Percentiles rank a stretch among this genome's conserved stretches.
Evolutionary conservation across 1,140 invertebrate species (phyloP).

Genomic region (Berghia stephanieae): DNA sequence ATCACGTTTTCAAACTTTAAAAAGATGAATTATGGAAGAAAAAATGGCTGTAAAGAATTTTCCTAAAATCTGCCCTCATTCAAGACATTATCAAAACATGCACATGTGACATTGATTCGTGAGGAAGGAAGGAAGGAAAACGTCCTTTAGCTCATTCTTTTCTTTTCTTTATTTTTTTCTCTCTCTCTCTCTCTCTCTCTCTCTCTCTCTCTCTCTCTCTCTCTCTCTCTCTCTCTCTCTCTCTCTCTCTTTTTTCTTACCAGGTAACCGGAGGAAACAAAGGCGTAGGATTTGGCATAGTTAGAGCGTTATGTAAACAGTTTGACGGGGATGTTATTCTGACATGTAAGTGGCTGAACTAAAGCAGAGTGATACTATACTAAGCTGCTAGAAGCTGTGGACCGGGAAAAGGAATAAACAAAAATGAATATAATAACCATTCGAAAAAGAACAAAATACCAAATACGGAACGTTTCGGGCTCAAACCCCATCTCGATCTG

Average conservation of each 20-base stretch:
- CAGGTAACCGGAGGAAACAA: constrained; percentile 81
- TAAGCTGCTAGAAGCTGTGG: no score
- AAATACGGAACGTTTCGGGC: no score
- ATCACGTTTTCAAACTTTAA: not conserved
- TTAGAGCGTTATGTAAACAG: constrained; percentile 73
- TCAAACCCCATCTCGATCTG: no score
- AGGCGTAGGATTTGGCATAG: constrained; percentile 79
- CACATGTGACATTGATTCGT: not conserved
- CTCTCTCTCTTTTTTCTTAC: not conserved
- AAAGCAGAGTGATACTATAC: no score
- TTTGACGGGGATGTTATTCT: constrained; percentile 74
- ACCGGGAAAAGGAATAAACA: no score
- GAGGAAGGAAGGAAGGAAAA: not conserved
- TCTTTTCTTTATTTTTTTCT: not conserved
- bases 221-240: not conserved
- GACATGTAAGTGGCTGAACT: no score
- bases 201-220: not conserved
- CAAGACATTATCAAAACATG: not conserved
- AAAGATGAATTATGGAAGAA: not conserved
- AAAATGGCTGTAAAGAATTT: not conserved
- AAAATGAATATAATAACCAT: no score
- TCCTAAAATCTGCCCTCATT: not conserved
- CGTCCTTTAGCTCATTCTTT: not conserved
- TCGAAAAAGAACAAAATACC: no score
- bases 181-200: not conserved